Evolutionary conservation across 2,888 invertebrate species (phyloP).

Genomic region (Dasypolia templi): DNA sequence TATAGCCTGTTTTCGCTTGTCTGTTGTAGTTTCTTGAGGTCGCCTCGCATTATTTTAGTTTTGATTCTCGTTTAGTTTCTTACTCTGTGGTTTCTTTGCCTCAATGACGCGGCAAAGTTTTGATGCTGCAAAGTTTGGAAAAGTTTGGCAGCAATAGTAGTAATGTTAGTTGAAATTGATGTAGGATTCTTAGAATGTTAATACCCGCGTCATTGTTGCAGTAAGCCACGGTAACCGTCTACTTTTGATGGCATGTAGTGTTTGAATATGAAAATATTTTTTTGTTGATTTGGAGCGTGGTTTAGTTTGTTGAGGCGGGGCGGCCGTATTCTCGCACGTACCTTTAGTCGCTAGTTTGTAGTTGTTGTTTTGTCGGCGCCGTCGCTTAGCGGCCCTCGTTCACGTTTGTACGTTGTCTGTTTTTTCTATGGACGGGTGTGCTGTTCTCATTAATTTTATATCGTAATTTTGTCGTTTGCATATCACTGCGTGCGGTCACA

Average conservation of each 20-base stretch:
- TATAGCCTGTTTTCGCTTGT: conserved; percentile 72
- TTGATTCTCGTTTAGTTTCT: conserved; percentile 74
- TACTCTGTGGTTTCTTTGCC: conserved; percentile 50
- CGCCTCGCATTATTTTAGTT: conserved; percentile 79
- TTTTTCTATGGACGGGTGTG: conserved; percentile 72
- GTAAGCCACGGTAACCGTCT: conserved; percentile 51
- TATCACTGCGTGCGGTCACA: conserved; percentile 83
- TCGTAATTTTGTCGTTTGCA: conserved; percentile 85
- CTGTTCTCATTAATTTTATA: conserved; percentile 76
- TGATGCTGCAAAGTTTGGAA: conserved; percentile 36
- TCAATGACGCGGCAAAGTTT: conserved; percentile 61
- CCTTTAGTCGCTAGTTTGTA: conserved; percentile 82
- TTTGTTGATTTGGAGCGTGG: conserved; percentile 80
- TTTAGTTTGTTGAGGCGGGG: conserved; percentile 80
- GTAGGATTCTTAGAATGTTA: conserved; percentile 56
- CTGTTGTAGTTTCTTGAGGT: conserved; percentile 69
- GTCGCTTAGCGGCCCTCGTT: conserved; percentile 75
- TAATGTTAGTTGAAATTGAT: conserved; percentile 57
- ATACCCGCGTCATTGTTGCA: conserved; percentile 49
- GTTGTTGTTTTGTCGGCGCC: conserved; percentile 77
- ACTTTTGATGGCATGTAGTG: conserved; percentile 69
- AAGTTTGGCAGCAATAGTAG: conserved; percentile 46
- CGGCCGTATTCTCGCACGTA: conserved; percentile 73
- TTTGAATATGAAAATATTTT: conserved; percentile 77
- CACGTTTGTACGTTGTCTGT: conserved; percentile 72